Base-by-base conservation (phyloP, 2,888 invertebrate genomes). In the Heliconius ismenius region DNA sequence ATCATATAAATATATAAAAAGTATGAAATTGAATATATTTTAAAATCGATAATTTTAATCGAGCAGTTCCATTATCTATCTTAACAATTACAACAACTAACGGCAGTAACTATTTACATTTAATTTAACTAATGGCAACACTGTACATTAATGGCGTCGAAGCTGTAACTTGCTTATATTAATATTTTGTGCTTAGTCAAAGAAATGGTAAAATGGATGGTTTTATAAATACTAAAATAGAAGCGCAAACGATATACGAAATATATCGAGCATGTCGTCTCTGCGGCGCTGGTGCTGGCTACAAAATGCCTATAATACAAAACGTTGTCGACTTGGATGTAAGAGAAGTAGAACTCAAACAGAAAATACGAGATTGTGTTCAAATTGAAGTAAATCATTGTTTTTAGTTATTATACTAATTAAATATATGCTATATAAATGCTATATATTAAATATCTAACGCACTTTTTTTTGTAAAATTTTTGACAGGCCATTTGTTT, bases 251-350 rank as follows among this genome's bases (percentile, higher is more conserved):
- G n/a, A 91, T 93, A 78, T 93, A 92, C 76, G 91, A 93, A 78
- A 92, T 94, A 78, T 94, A 91, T 79, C 84, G 92, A 83, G 90
- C 92, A 84, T 94, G 94, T 85, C 91, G 94, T 1, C 85, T 94
- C 2, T 94, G 94, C 80, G 94, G 94, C 3, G 91, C 90, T 0
- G 92, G 93, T 54, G 92, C 92, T 43, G 94, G 94, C 80, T 94
- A 94, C 86, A 93, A 93, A 88, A 94, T 94, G 94, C 94, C 94
- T 0, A 94, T 94, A 75, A 89, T 94, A 18, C 94, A 94, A 79
- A 91, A 86, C 77, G 86, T 93, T 67, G 82, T 92, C 1, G 86
- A 88, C 32, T 73, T 89, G 3, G 90, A 89, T 13, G 86, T 84
- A 7, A 81, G 84, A 24, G 91, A 90, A 75, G 82, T 92, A 2